Conservation (phyloP, 2,113 vertebrate species). For the Serinus canaria region DNA sequence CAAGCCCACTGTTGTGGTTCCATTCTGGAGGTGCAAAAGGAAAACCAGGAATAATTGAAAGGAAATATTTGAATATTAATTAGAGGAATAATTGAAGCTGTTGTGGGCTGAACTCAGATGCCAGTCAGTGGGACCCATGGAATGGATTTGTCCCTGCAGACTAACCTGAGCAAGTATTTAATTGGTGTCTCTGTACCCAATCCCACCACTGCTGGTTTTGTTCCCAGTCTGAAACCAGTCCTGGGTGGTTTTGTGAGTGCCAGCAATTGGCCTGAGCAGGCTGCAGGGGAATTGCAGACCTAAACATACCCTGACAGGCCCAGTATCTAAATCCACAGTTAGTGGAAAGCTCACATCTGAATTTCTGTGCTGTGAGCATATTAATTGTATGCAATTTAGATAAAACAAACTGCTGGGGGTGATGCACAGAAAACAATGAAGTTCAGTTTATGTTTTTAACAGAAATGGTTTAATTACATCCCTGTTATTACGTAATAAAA, state of each 20-base stretch:
- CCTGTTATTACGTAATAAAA: not conserved
- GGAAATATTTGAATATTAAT: too few species aligned
- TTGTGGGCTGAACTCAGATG: not conserved
- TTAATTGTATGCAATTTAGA: not conserved
- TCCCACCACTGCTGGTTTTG: not conserved
- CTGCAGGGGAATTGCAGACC: not conserved
- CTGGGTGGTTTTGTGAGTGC: not conserved
- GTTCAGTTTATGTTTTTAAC: not conserved
- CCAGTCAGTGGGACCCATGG: not conserved
- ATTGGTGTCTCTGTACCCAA: not conserved
- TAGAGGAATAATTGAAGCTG: not conserved
- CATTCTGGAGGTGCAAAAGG: not conserved
- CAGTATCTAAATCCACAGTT: not conserved
- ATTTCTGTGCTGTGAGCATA: not conserved
- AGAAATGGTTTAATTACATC: conserved; percentile 11
- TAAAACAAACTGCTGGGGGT: conserved; percentile 3
- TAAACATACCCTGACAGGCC: not conserved
- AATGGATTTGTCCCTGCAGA: not conserved
- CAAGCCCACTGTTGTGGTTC: not conserved
- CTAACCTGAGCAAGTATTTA: not conserved
- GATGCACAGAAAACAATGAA: not conserved
- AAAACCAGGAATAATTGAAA: not conserved
- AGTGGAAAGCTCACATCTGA: not conserved
- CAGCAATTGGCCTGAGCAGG: not conserved
- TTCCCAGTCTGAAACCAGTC: not conserved